phyloP scores from a whole-genome alignment of 1,140 invertebrate species.

The Meloidogyne exigua region DNA sequence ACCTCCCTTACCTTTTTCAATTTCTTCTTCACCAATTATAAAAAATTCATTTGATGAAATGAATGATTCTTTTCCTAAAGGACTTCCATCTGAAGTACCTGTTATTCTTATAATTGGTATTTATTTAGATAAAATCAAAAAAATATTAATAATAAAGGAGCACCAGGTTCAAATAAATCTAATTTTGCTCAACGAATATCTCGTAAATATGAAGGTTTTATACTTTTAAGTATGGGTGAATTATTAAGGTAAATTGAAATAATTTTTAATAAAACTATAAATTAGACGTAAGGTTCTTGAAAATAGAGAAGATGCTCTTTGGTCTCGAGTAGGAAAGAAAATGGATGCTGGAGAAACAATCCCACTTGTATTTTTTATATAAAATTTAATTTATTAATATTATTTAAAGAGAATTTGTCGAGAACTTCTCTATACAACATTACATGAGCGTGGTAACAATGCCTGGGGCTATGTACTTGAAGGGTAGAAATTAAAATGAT shows the following conservation, averaged over 20 bases:
- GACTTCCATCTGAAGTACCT: slow-evolving; percentile 57
- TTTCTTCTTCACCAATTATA: neutral
- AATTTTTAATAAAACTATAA: neutral
- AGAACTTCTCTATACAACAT: slow-evolving; percentile 55
- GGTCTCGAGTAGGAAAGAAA: slow-evolving; percentile 55
- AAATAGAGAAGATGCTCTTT: slow-evolving; percentile 56
- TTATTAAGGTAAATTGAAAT: slow-evolving; percentile 34
- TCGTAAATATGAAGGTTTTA: slow-evolving; percentile 61
- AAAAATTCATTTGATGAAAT: neutral
- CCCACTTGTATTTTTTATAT: slow-evolving; percentile 43
- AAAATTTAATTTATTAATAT: neutral
- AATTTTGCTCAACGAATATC: slow-evolving; percentile 53
- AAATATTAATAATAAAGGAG: slow-evolving; percentile 35
- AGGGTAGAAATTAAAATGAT: slow-evolving; percentile 24
- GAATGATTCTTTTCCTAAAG: slow-evolving; percentile 34
- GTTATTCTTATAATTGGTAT: slow-evolving; percentile 56
- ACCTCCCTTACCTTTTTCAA: neutral
- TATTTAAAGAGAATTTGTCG: slow-evolving; percentile 55
- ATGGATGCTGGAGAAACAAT: slow-evolving; percentile 57
- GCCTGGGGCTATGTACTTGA: slow-evolving; percentile 62
- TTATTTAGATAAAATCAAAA: neutral
- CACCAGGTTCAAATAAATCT: slow-evolving; percentile 58
- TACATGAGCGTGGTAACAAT: slow-evolving; percentile 43
- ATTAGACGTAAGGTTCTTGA: slow-evolving; percentile 51
- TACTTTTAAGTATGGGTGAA: slow-evolving; percentile 57